These are phyloP conservation scores for Scopus umbretta DNA, from an alignment of 2,113 vertebrate genomes.

Conservation along the genomic window DNA sequence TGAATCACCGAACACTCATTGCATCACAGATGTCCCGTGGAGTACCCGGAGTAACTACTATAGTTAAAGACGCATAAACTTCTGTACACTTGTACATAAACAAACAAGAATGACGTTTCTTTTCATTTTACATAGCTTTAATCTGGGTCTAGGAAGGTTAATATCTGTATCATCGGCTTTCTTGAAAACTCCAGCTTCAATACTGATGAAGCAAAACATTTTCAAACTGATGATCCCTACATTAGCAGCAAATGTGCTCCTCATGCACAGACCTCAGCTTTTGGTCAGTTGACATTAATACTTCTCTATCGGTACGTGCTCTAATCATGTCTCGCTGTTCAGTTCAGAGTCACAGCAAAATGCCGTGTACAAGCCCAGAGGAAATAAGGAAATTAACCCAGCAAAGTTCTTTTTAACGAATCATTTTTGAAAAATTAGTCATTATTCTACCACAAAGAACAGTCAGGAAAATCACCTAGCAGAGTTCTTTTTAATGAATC, in stretches of 20 bases:
- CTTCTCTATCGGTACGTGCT: background rate
- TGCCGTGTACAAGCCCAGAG: background rate
- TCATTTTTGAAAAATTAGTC: background rate
- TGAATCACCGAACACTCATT: conserved; percentile 30
- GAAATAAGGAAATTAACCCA: background rate
- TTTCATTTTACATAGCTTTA: background rate
- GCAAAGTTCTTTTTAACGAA: background rate
- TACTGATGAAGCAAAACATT: background rate
- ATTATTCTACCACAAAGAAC: background rate
- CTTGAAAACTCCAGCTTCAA: background rate
- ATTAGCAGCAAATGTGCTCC: background rate
- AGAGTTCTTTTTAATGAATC: background rate
- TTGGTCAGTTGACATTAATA: background rate
- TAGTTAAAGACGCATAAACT: background rate
- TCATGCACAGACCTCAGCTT: background rate
- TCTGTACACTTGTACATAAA: background rate
- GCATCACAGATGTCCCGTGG: conserved; percentile 42
- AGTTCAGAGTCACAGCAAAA: background rate
- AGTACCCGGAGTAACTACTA: background rate
- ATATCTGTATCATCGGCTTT: background rate
- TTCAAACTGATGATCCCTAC: background rate
- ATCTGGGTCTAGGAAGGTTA: background rate
- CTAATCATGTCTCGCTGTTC: background rate
- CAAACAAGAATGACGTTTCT: background rate
- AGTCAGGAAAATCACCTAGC: background rate